These are phyloP conservation scores for Machimus rusticus DNA, from an alignment of 2,888 invertebrate species.

Conservation along the genomic window DNA sequence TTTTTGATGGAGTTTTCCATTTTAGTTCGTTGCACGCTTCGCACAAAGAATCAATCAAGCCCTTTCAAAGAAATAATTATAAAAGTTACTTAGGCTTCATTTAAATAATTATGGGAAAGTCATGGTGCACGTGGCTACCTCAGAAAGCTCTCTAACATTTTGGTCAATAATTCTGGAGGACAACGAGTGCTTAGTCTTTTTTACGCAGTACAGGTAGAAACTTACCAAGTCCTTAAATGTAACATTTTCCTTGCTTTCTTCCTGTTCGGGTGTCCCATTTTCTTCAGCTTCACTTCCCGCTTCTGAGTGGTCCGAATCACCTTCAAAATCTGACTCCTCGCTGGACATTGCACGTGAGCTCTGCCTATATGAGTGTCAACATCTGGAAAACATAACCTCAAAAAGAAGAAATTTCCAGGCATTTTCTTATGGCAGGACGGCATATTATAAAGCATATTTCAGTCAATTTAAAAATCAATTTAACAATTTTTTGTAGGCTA, in stretches of 20 bases:
- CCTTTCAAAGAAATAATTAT: conserved; percentile 67
- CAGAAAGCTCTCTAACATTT: too few species aligned
- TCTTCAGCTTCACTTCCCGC: conserved; percentile 37
- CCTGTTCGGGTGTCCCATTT: background rate
- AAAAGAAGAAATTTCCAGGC: background rate
- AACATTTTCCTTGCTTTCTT: conserved; percentile 55
- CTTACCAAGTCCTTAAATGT: conserved; percentile 72
- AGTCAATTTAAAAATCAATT: background rate
- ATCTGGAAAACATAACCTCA: background rate
- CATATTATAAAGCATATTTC: background rate
- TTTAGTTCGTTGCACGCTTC: conserved; percentile 91
- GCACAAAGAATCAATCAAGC: conserved; percentile 87
- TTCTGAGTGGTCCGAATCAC: background rate
- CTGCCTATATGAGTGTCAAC: background rate
- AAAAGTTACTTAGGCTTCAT: conserved; percentile 32
- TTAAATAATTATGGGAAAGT: too few species aligned
- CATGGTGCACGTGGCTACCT: background rate
- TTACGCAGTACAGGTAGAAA: background rate
- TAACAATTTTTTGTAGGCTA: too few species aligned
- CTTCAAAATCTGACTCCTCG: background rate
- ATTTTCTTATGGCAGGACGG: background rate
- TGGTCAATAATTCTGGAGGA: background rate
- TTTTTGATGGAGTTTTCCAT: conserved; percentile 95
- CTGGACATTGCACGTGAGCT: conserved; percentile 48
- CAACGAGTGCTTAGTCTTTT: background rate